phyloP scores from a whole-genome alignment of 1,140 invertebrate genomes.

The Tachypleus tridentatus region DNA sequence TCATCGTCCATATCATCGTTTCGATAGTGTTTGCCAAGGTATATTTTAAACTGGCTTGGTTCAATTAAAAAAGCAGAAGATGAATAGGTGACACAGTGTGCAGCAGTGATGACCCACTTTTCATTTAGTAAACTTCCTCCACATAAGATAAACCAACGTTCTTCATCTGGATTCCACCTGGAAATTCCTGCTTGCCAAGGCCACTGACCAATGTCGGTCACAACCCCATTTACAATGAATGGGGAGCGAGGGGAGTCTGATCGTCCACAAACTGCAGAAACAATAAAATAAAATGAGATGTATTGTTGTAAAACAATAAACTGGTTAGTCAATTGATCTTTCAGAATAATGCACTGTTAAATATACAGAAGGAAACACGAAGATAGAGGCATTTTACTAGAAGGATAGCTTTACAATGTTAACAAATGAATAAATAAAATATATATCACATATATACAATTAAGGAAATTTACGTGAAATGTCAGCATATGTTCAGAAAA shows the following conservation, averaged over 20 bases:
- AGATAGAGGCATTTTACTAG: too few relatives aligned
- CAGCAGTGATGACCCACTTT: constrained; percentile 21
- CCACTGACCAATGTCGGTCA: constrained; percentile 17
- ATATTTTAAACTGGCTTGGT: constrained; percentile 6
- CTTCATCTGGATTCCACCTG: not conserved
- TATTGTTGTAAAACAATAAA: too few relatives aligned
- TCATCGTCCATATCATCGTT: constrained; percentile 12
- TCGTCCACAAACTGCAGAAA: constrained; percentile 17
- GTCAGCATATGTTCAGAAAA: too few relatives aligned
- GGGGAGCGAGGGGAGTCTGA: constrained; percentile 13
- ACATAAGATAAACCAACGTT: constrained; percentile 9
- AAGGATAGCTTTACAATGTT: too few relatives aligned
- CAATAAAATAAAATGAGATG: too few relatives aligned
- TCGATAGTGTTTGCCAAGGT: constrained; percentile 16
- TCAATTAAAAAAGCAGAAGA: constrained; percentile 4
- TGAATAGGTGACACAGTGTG: constrained; percentile 19
- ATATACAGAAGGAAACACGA: too few relatives aligned
- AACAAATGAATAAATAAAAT: too few relatives aligned
- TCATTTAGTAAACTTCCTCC: constrained; percentile 18
- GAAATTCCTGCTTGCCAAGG: constrained; percentile 19
- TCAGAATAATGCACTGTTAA: too few relatives aligned
- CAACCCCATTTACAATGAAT: constrained; percentile 16
- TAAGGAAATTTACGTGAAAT: too few relatives aligned
- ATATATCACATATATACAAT: too few relatives aligned
- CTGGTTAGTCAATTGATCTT: too few relatives aligned